Base-by-base conservation (phyloP, 2,888 invertebrate genomes). In the Dioctria linearis region DNA sequence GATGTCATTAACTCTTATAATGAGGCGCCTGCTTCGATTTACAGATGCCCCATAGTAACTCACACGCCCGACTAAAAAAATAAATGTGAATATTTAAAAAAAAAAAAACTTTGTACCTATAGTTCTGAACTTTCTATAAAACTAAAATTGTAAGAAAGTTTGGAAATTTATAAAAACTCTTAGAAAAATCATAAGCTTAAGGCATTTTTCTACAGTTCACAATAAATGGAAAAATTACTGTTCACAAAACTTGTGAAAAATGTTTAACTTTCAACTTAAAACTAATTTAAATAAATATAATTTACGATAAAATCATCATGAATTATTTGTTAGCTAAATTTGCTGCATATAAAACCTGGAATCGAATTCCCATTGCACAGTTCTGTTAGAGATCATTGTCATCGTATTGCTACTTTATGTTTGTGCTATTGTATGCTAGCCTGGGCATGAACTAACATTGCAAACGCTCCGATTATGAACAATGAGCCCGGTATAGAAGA, bases 401-500 rank as follows among this genome's bases (percentile, higher is more conserved):
- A 6, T 46, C 5, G 3, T 11, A 3, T 54, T 54, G 54, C 11
- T n/a, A 25, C 25, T 25, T 8, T 54, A n/a, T n/a, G 11, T 54
- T 11, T 54, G 54, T 46, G 49, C 11, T 54, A 54, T 54, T 11
- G 54, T 9, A 46, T 46, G 11, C 11, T 54, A 54, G 43, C 0
- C 6, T 40, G 13, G 11, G 73, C 51, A 65, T 88, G 87, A 25
- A 85, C 86, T 78, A 88, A 80, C 90, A 94, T 91, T 9, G 92
- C 90, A 85, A 96, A 96, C 85, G 93, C 94, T 79, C 92, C 90
- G 86, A 96, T 91, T 65, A 95, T 84, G 86, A 93, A 96, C 85
- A 95, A 88, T 83, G 94, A 92, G 4, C 93, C 93, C 39, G 96
- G 96, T 85, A 96, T 92, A 63, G 96, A 95, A 3, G 95, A 92